Evolutionary conservation across 1,140 invertebrate species (phyloP), one percentile per base, ranked within the genome.

Genomic region (Homarus americanus): DNA sequence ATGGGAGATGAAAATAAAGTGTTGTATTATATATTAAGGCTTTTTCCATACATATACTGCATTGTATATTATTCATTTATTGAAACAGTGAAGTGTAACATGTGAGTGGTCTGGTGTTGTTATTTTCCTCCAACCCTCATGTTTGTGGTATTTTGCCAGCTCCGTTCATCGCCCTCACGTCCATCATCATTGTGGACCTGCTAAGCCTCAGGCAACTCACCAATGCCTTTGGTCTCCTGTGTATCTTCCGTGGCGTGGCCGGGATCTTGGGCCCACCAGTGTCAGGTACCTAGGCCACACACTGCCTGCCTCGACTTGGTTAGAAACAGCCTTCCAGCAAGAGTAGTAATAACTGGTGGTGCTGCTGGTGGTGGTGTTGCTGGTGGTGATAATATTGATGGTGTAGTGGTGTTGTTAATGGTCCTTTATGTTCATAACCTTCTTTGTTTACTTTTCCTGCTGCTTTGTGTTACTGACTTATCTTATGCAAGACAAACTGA

Each of bases 101-200:
- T 38, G 72, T 76, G 73, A 76, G 40, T 80, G 41, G 49, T 53
- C 40, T 34, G 63, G 41, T 69, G 5, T 32, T 69, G 63, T 69
- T 24, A 28, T 69, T 69, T 24, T 28, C 28, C n/a, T 69, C 79
- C 79, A 63, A 34, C 66, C 82, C 63, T 73, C 72, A 73, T 38
- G 10, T 36, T 49, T 28, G 38, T 69, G 66, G 63, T 85, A 73
- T 85, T 92, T 66, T 94, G 95, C 86, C 93, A 96, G 96, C 96
- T 92, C 95, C 96, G 20, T 96, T 95, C 93, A 95, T 96, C 82
- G 95, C 95, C 44, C 93, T 96, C 76, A 96, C 96, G 24, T 96
- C 96, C 34, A 96, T 96, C 92, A 95, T 96, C 91, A 94, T 96
- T 69, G 95, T 95, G 93, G 95, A 96, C 91, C 93, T 96, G 69